These are phyloP conservation scores for Tenodera sinensis DNA, from an alignment of 2,888 invertebrate species.

Conservation along the genomic window DNA sequence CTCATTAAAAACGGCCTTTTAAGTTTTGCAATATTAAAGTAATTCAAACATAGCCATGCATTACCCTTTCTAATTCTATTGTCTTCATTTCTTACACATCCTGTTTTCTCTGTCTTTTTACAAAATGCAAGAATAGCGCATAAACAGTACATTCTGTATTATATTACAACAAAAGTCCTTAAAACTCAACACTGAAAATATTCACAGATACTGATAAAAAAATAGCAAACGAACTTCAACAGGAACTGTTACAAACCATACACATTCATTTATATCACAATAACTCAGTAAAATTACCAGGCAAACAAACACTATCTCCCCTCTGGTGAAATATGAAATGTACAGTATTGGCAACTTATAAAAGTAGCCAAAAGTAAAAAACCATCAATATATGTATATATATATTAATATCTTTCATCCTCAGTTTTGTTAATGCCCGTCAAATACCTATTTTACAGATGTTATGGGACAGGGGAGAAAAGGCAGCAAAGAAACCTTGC, in stretches of 20 bases:
- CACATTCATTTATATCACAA: too few relatives aligned
- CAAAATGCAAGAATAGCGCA: background rate
- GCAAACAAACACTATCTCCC: too few relatives aligned
- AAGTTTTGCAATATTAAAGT: background rate
- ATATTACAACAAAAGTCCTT: background rate
- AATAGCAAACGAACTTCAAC: background rate
- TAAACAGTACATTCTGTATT: background rate
- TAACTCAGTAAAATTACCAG: too few relatives aligned
- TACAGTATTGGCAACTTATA: too few relatives aligned
- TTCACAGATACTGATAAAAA: background rate
- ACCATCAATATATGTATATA: too few relatives aligned
- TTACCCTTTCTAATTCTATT: background rate
- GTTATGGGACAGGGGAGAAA: too few relatives aligned
- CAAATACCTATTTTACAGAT: too few relatives aligned
- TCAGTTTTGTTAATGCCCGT: too few relatives aligned
- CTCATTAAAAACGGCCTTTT: background rate
- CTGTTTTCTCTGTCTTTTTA: background rate
- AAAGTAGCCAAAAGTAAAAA: too few relatives aligned
- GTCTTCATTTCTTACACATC: background rate
- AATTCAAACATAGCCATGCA: background rate
- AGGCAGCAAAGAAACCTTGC: too few relatives aligned
- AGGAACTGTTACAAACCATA: background rate
- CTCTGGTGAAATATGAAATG: too few relatives aligned
- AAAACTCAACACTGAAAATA: background rate
- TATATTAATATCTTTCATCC: too few relatives aligned